A percentile compares a stretch with the other conserved stretches of the same genome.
These are phyloP conservation scores for Rhegmatorhina hoffmannsi DNA, from an alignment of 2,113 vertebrate genomes.

Conservation along the genomic window DNA sequence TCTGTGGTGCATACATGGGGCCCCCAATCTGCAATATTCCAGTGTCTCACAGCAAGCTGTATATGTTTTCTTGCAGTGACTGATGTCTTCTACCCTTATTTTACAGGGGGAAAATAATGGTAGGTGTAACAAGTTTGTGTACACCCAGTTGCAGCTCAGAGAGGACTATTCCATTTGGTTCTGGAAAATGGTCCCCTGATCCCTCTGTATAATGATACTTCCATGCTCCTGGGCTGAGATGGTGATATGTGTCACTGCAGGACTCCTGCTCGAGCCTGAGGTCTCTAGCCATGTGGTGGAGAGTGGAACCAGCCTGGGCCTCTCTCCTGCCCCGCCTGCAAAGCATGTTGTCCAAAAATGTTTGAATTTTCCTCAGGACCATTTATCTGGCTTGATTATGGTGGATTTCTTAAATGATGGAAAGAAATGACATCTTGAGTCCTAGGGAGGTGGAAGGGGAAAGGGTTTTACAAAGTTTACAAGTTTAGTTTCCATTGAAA, in stretches of 20 bases:
- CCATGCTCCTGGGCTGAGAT: not conserved
- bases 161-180: not conserved
- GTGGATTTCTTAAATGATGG: not conserved
- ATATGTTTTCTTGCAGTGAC: not conserved
- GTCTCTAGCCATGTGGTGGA: not conserved
- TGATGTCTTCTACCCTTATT: not conserved
- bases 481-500: not conserved
- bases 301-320: rapidly evolving
- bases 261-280: not conserved
- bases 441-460: no score
- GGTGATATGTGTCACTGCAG: not conserved
- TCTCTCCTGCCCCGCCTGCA: not conserved
- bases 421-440: not conserved
- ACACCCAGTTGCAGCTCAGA: not conserved
- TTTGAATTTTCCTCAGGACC: not conserved
- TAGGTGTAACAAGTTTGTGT: not conserved
- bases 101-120: not conserved
- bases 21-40: not conserved
- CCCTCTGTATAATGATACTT: not conserved
- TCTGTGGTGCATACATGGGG: not conserved
- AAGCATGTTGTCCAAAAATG: rapidly evolving
- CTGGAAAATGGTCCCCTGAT: not conserved
- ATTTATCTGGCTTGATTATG: not conserved
- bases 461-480: not conserved
- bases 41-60: not conserved